Base-by-base conservation (phyloP, 2,888 invertebrate species). In the Cephus rjabovi region DNA sequence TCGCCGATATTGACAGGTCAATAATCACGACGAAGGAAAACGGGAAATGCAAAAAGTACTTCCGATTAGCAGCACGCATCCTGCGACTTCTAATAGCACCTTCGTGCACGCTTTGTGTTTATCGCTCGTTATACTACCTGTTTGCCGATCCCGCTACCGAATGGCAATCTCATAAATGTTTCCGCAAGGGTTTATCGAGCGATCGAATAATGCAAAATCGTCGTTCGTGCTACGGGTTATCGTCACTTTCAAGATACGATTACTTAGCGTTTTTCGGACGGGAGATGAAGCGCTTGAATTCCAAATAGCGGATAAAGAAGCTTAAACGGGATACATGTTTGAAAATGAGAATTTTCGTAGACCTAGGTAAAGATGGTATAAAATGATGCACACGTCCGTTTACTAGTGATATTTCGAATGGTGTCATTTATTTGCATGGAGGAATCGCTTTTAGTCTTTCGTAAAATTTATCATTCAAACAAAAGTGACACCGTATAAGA, bases 1-100 rank as follows among this genome's bases (percentile, higher is more conserved):
- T 78, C 75, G 79, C 76, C 79, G 79, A 82, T 83, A 83, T 81
- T 82, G 81, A 83, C 83, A 83, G 82, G 76, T 82, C 80, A 80
- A 83, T 83, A 81, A 83, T 82, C 80, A 79, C 77, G 73, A 70
- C 75, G 69, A 56, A 77, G 33, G 73, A 76, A 73, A 78, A 79
- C 70, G 56, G 12, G 73, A 80, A 78, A 80, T 77, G 81, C 77
- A 79, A 77, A 80, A 80, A 81, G 78, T 71, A 79, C 79, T 81
- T 81, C 75, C 80, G 81, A 82, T 82, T 81, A 82, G 80, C 77
- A 30, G 69, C 79, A 77, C 76, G 78, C 76, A 69, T 76, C 77
- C 75, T 80, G 70, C 68, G 71, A 73, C 76, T 78, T 74, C 73
- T 68, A 73, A 68, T 69, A 71, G 70, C 56, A 79, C 74, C 74